Evolutionary conservation across 2,888 invertebrate species (phyloP), one percentile per base, ranked within the genome.

Genomic region (Hipparchia semele): DNA sequence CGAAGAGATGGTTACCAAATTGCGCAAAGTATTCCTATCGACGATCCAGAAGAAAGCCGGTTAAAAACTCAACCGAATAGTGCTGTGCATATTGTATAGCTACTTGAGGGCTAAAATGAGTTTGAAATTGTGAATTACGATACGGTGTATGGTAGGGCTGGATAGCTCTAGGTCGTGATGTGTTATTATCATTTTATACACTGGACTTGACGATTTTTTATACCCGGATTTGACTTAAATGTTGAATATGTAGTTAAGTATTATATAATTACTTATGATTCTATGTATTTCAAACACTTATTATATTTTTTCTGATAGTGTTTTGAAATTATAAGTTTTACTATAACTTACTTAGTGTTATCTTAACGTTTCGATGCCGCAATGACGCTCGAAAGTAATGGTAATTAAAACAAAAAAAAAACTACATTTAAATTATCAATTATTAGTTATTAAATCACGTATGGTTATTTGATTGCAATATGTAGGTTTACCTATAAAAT

Each of bases 1-100:
- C 78, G 96, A 96, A 81, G 95, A 95, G 81, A 94, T 96, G 87
- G 96, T 96, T 45, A 95, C 94, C 78, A 94, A 94, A 79, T 92
- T 96, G 84, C 95, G 96, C 82, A 95, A 94, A 79, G 95, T 96
- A 79, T 90, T 96, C 82, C 95, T 96, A 90, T 91, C 94, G 79
- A 95, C 96, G 64, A 95, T 96, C 79, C 95, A 94, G 78, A 95
- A 95, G 82, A 89, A 92, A 82, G 73, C 70, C 23, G 76, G 80
- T 67, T 82, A 82, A 78, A 59, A 39, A 33, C 49, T 56, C 49
- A 45, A 53, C 67, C 59, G 59, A 71, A 39, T 39, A 39, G 70
- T 74, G 76, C 73, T 58, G 61, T 59, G 76, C 75, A 66, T 66
- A 73, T 72, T 66, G 59, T 80, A 83, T 83, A 82, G 86, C 82